Evolutionary conservation across 2,113 vertebrate species (phyloP).

Genomic region (Planiliza haematocheilus): DNA sequence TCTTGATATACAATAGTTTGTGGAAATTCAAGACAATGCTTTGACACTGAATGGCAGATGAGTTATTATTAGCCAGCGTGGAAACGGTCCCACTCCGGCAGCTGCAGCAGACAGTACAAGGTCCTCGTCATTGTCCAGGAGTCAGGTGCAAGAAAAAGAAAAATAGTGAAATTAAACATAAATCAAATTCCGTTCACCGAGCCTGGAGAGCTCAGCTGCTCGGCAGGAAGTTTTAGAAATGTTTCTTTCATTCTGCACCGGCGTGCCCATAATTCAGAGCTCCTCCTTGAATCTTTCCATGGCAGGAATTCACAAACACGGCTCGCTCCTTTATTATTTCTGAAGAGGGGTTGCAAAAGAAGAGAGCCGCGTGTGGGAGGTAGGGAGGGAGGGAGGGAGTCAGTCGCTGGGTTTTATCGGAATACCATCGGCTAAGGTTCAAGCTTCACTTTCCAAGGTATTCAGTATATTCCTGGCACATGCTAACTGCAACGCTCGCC

Average conservation of each 20-base stretch:
- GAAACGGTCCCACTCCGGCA: conserved; percentile 30
- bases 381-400: conserved; percentile 22
- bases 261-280: conserved; percentile 61
- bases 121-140: conserved; percentile 56
- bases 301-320: conserved; percentile 61
- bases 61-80: conserved; percentile 36
- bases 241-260: conserved; percentile 58
- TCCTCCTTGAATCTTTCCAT: conserved; percentile 39
- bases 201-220: conserved; percentile 68
- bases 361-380: background rate
- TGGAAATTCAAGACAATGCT: conserved; percentile 8
- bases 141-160: conserved; percentile 66
- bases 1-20: conserved; percentile 17
- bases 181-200: conserved; percentile 62
- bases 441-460: background rate
- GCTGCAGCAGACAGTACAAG: conserved; percentile 48
- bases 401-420: conserved; percentile 34
- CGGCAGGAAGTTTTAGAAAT: conserved; percentile 59
- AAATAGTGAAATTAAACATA: conserved; percentile 67
- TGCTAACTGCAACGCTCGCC: background rate
- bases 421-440: conserved; percentile 19
- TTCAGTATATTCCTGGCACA: conserved; percentile 5
- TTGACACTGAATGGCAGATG: conserved; percentile 15
- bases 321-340: conserved; percentile 50
- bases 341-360: conserved; percentile 37